Evolutionary conservation across 2,113 vertebrate species (phyloP).

Genomic region (Odobenus rosmarus): DNA sequence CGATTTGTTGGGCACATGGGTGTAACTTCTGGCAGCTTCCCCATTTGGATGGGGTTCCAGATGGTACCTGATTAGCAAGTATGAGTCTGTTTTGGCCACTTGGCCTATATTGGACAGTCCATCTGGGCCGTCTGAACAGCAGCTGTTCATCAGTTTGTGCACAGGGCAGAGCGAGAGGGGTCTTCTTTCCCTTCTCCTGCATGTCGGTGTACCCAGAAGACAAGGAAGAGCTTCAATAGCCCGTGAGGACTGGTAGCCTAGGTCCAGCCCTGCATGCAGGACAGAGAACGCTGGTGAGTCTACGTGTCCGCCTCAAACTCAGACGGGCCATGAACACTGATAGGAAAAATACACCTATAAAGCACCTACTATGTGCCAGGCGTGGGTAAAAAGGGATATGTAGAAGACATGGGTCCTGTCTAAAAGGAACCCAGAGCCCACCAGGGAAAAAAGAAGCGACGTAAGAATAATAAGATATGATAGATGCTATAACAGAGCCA

Average conservation of each 20-base stretch:
- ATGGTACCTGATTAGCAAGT: conserved; percentile 47
- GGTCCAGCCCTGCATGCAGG: not conserved
- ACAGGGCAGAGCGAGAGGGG: not conserved
- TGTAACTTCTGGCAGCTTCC: not conserved
- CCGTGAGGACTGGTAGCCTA: not conserved
- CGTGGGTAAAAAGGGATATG: not conserved
- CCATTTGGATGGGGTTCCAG: conserved; percentile 36
- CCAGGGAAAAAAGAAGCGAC: not conserved
- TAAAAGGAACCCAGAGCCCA: conserved; percentile 7
- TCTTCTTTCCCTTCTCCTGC: not conserved
- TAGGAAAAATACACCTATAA: not conserved
- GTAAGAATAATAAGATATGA: not conserved
- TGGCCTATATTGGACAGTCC: conserved; percentile 1
- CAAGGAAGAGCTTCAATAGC: not conserved
- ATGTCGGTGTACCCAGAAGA: not conserved
- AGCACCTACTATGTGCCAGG: not conserved
- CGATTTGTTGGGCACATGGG: not conserved
- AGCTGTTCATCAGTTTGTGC: conserved; percentile 10
- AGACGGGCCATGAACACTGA: not conserved
- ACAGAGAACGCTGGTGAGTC: not conserved
- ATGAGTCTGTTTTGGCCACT: not conserved
- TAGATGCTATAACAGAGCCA: not conserved
- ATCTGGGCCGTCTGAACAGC: not conserved
- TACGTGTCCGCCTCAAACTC: not conserved
- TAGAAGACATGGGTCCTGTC: not conserved